Evolutionary conservation across 2,113 vertebrate genomes (phyloP).

Genomic region (Gorilla gorilla): DNA sequence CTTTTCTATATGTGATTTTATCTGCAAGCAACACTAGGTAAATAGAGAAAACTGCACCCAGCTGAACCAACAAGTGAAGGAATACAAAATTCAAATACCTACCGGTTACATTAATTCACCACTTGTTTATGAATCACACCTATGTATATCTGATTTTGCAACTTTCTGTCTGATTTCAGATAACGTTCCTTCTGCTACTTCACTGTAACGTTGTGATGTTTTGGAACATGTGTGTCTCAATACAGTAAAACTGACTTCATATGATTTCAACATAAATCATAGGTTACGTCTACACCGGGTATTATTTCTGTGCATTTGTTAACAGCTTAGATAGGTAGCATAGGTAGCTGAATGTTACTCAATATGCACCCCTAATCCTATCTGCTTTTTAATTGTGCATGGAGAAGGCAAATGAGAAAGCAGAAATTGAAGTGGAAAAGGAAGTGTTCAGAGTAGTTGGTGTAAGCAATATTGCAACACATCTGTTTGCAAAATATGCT

Average conservation of each 20-base stretch:
- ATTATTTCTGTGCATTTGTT: neutral
- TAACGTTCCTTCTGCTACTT: neutral
- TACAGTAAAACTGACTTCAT: neutral
- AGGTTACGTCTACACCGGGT: neutral
- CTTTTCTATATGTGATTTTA: neutral
- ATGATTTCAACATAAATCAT: neutral
- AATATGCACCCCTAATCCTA: rapidly evolving
- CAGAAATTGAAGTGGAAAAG: neutral
- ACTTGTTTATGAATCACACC: neutral
- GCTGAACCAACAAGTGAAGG: neutral
- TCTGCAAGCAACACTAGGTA: neutral
- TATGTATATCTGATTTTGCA: neutral
- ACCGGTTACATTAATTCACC: neutral
- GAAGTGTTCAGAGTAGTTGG: neutral
- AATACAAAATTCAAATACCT: neutral
- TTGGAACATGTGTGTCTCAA: neutral
- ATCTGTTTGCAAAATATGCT: neutral
- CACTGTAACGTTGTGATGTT: neutral
- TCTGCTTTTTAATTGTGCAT: neutral
- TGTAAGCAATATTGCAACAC: neutral
- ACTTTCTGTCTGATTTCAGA: neutral
- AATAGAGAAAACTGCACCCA: neutral
- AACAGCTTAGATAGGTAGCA: neutral
- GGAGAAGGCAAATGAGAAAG: neutral
- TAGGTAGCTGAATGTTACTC: neutral